A percentile compares a stretch with the other conserved stretches of the same genome.
phyloP scores from a whole-genome alignment of 2,113 vertebrate genomes.

The Dolichallabes microphthalmus region DNA sequence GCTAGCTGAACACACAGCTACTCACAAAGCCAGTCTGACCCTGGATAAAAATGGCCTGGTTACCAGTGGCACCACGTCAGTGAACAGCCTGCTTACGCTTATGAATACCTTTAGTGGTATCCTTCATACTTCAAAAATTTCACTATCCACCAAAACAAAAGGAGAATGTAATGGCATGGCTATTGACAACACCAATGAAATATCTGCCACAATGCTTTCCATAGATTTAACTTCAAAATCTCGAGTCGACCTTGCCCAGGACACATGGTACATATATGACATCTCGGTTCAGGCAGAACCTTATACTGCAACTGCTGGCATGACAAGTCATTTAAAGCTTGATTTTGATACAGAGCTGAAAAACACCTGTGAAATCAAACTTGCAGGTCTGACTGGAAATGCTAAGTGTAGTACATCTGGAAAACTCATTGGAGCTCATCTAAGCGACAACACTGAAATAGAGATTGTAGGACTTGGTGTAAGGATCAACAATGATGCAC shows the following conservation, averaged over 20 bases:
- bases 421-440: slow-evolving; percentile 74
- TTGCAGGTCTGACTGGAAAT: slow-evolving; percentile 72
- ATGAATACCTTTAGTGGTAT: slow-evolving; percentile 79
- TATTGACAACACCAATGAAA: slow-evolving; percentile 74
- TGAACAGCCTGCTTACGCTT: slow-evolving; percentile 77
- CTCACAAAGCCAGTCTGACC: slow-evolving; percentile 78
- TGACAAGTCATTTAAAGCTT: slow-evolving; percentile 80
- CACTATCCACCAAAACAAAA: slow-evolving; percentile 73
- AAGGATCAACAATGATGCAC: slow-evolving; percentile 72
- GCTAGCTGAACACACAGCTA: slow-evolving; percentile 73
- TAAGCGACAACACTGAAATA: slow-evolving; percentile 79
- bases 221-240: slow-evolving; percentile 79
- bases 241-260: slow-evolving; percentile 70
- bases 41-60: slow-evolving; percentile 76
- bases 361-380: slow-evolving; percentile 78
- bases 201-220: slow-evolving; percentile 74
- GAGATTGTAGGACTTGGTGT: slow-evolving; percentile 80
- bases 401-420: slow-evolving; percentile 81
- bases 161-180: slow-evolving; percentile 75
- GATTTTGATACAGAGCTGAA: slow-evolving; percentile 76
- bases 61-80: slow-evolving; percentile 77
- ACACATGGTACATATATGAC: slow-evolving; percentile 79
- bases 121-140: slow-evolving; percentile 74
- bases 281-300: slow-evolving; percentile 77
- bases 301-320: slow-evolving; percentile 72